Conservation (phyloP, 2,888 invertebrate genomes). For the Tribolium freemani region DNA sequence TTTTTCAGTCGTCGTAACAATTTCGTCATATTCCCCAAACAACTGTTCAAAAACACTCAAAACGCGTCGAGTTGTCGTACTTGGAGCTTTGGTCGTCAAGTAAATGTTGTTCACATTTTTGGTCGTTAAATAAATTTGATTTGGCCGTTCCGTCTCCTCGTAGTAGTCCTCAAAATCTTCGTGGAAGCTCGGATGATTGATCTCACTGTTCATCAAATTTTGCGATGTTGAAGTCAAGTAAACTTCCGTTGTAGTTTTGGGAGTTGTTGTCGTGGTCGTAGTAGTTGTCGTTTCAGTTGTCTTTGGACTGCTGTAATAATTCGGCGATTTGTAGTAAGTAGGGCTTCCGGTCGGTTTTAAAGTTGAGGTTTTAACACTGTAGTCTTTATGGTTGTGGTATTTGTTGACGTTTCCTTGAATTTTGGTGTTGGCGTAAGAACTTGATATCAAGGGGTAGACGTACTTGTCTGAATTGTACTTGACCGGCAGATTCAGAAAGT, state of each 20-base stretch:
- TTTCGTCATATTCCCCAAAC: conserved; percentile 66
- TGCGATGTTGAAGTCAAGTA: conserved; percentile 56
- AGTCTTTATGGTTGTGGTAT: conserved; percentile 69
- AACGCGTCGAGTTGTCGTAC: conserved; percentile 63
- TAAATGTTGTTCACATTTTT: conserved; percentile 53
- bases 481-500: conserved; percentile 77
- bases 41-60: conserved; percentile 67
- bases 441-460: conserved; percentile 78
- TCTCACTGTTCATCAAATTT: conserved; percentile 61
- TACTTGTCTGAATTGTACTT: conserved; percentile 79
- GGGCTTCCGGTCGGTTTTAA: conserved; percentile 64
- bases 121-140: conserved; percentile 57
- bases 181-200: conserved; percentile 63
- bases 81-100: conserved; percentile 54
- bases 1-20: conserved; percentile 56
- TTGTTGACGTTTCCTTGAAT: conserved; percentile 76
- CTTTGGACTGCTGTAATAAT: conserved; percentile 53
- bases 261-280: conserved; percentile 55
- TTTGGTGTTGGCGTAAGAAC: conserved; percentile 80
- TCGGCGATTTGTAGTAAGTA: conserved; percentile 61
- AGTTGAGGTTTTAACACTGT: conserved; percentile 60
- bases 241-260: conserved; percentile 53
- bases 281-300: conserved; percentile 53
- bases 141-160: conserved; percentile 51
- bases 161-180: conserved; percentile 60